A percentile compares a stretch with the other conserved stretches of the same genome.
phyloP scores from a whole-genome alignment of 2,888 invertebrate genomes.

The Leptogaster cylindrica region DNA sequence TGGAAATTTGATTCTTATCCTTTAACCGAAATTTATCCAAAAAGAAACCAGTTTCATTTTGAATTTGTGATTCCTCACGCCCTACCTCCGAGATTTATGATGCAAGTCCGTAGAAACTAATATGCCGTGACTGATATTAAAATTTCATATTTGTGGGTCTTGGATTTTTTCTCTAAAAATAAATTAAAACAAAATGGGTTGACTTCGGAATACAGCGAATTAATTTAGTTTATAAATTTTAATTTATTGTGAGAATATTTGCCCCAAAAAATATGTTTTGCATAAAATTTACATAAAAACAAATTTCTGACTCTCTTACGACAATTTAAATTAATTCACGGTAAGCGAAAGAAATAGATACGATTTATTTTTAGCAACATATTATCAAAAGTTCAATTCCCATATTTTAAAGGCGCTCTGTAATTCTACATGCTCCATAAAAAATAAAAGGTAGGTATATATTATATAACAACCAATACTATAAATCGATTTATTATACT shows the following conservation, averaged over 20 bases:
- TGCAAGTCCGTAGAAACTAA: not conserved
- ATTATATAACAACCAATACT: too few species aligned
- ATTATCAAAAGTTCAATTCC: too few species aligned
- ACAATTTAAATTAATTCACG: too few species aligned
- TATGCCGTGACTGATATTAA: constrained; percentile 18
- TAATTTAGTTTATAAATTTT: constrained; percentile 6
- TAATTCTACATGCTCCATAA: too few species aligned
- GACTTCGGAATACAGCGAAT: not conserved
- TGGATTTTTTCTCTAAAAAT: not conserved
- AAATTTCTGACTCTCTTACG: too few species aligned
- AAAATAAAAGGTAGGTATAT: too few species aligned
- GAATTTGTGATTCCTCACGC: not conserved
- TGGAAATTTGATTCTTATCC: constrained; percentile 32
- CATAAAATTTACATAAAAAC: too few species aligned
- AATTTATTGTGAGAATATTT: constrained; percentile 26
- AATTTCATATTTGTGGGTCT: not conserved
- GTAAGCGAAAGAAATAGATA: too few species aligned
- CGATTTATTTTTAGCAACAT: too few species aligned
- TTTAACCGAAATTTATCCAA: constrained; percentile 1
- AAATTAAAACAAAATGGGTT: not conserved
- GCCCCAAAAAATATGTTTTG: too few species aligned
- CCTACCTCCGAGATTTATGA: constrained; percentile 7
- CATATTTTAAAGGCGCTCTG: too few species aligned
- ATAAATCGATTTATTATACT: too few species aligned
- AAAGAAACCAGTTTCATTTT: constrained; percentile 19